Percentiles rank a stretch among this genome's conserved stretches.
Evolutionary conservation across 2,113 vertebrate species (phyloP).

Genomic region (Pituophis catenifer): DNA sequence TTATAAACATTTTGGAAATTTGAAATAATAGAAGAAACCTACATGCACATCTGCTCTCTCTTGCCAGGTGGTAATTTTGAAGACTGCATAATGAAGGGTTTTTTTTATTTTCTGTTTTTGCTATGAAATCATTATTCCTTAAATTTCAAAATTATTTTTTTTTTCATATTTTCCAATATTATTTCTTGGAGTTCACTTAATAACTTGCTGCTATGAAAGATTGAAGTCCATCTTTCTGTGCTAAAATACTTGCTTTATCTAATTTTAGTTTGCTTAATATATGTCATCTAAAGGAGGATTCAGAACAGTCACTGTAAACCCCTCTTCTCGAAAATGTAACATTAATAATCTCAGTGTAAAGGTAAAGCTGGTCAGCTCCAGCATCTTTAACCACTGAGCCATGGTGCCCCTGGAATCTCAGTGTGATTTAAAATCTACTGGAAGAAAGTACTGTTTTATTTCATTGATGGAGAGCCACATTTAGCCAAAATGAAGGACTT

Average conservation of each 20-base stretch:
- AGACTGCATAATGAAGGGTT: rapidly evolving
- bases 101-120: not conserved
- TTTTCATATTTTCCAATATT: not conserved
- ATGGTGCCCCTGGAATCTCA: not conserved
- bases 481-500: not conserved
- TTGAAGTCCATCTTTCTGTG: not conserved
- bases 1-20: conserved; percentile 47
- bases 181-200: rapidly evolving
- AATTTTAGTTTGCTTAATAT: not conserved
- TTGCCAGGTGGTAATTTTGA: not conserved
- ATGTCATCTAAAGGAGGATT: not conserved
- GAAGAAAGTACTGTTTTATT: not conserved
- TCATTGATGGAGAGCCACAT: not conserved
- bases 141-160: rapidly evolving
- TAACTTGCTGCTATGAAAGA: rapidly evolving
- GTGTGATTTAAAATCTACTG: conserved; percentile 17
- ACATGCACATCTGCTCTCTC: not conserved
- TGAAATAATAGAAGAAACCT: not conserved
- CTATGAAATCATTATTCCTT: not conserved
- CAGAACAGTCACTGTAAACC: not conserved
- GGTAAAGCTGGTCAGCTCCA: not conserved
- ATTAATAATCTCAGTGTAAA: conserved; percentile 7
- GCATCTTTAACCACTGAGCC: not conserved
- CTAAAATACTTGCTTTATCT: not conserved
- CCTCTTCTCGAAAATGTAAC: not conserved